phyloP scores from a whole-genome alignment of 2,888 invertebrate genomes.

The Melangyna quadrimaculata region DNA sequence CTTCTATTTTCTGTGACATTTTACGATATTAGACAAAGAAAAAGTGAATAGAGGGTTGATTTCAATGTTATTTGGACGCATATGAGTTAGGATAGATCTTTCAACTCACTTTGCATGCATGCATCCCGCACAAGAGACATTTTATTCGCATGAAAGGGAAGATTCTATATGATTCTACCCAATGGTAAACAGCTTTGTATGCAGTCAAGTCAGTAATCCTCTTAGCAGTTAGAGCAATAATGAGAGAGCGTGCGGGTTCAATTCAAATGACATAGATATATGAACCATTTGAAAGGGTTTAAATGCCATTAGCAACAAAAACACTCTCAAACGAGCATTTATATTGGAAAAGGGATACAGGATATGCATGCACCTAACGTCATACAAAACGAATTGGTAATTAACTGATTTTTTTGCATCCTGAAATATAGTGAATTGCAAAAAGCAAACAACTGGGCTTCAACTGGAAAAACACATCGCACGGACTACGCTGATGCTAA shows the following conservation, averaged over 20 bases:
- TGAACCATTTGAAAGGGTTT: not conserved
- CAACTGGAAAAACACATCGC: not conserved
- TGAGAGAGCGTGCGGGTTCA: not conserved
- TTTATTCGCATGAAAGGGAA: not conserved
- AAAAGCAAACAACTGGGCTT: not conserved
- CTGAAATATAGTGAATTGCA: not conserved
- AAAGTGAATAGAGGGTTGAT: not conserved
- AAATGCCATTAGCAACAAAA: constrained; percentile 7
- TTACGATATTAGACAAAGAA: not conserved
- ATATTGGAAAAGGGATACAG: not conserved
- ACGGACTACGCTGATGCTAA: not conserved
- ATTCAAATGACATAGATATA: constrained; percentile 4
- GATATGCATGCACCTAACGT: not conserved
- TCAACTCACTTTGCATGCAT: not conserved
- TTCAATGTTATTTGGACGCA: not conserved
- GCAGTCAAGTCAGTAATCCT: constrained; percentile 32
- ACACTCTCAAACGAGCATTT: not conserved
- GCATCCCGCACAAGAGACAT: not conserved
- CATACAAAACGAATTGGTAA: constrained; percentile 2
- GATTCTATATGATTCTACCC: not conserved
- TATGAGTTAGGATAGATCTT: not conserved
- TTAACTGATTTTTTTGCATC: constrained; percentile 3
- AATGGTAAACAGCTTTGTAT: constrained; percentile 19
- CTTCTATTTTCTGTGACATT: not conserved
- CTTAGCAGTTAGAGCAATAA: constrained; percentile 34